Conservation (phyloP, 2,888 invertebrate species). For the Malthinus flaveolus region DNA sequence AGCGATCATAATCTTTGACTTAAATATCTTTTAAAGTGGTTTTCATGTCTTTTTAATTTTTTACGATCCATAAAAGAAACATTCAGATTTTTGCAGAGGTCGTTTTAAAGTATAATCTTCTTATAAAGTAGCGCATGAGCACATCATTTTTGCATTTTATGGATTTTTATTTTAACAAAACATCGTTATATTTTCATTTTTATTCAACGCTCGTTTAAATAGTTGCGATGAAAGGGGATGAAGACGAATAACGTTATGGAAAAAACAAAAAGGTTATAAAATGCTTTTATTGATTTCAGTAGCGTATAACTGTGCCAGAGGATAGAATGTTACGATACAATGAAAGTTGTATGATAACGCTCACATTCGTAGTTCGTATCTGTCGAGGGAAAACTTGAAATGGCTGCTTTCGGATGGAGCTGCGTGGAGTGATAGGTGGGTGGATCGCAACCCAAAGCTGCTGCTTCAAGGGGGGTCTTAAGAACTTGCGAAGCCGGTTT, state of each 20-base stretch:
- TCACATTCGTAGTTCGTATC: conserved; percentile 42
- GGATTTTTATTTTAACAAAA: conserved; percentile 39
- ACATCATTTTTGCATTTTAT: conserved; percentile 45
- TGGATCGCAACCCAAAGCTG: conserved; percentile 29
- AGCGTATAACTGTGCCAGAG: conserved; percentile 65
- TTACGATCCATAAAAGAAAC: conserved; percentile 41
- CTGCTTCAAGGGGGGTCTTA: conserved; percentile 29
- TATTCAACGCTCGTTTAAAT: conserved; percentile 39
- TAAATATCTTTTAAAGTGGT: conserved; percentile 35
- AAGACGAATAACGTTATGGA: conserved; percentile 34
- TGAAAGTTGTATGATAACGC: conserved; percentile 5
- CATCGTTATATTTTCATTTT: conserved; percentile 40
- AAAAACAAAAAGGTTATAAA: conserved; percentile 39
- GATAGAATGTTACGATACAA: conserved; percentile 44
- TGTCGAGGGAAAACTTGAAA: conserved; percentile 45
- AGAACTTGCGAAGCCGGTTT: conserved; percentile 39
- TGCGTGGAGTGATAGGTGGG: conserved; percentile 40
- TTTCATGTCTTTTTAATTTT: conserved; percentile 40
- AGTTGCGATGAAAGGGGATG: conserved; percentile 28
- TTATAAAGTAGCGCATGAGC: conserved; percentile 51
- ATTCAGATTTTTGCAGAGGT: conserved; percentile 37
- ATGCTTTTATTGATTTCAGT: conserved; percentile 72
- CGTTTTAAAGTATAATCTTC: conserved; percentile 37
- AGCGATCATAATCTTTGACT: conserved; percentile 39
- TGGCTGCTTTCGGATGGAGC: conserved; percentile 46